Conservation (phyloP, 2,797 vertebrate genomes). For the Lagocephalus sceleratus region DNA sequence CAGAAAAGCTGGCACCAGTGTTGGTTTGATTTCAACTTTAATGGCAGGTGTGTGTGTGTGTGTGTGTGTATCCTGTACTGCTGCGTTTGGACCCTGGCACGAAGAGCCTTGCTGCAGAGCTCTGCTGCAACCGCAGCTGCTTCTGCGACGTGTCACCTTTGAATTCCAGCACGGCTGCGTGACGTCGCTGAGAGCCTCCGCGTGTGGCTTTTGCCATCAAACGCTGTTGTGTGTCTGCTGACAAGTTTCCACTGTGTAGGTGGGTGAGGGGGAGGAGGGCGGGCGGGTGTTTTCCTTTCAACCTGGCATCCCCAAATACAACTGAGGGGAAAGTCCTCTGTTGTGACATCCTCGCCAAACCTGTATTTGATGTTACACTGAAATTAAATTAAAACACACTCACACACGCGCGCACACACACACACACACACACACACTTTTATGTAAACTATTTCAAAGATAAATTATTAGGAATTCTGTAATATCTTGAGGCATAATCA, state of each 20-base stretch:
- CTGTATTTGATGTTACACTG: no score
- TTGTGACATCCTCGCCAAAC: constrained; percentile 10
- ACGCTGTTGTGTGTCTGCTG: constrained; percentile 2
- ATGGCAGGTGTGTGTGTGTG: no score
- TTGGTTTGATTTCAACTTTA: no score
- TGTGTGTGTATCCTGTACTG: no score
- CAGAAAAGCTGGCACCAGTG: no score
- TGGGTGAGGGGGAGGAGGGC: constrained; percentile 65
- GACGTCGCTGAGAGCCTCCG: background rate
- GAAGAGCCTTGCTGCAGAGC: no score
- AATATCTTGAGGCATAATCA: no score
- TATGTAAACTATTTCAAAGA: background rate
- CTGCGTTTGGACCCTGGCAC: background rate
- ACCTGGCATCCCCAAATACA: constrained; percentile 84
- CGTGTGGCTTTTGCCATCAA: constrained; percentile 5
- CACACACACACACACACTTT: background rate
- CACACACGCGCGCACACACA: constrained; percentile 2
- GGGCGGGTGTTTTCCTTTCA: constrained; percentile 71
- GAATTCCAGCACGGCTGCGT: constrained; percentile 17
- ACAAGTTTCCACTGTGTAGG: constrained; percentile 70
- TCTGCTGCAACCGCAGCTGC: no score
- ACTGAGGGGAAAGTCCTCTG: constrained; percentile 33
- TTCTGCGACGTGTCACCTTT: no score
- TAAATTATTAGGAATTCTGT: background rate
- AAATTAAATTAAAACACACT: background rate